These are phyloP conservation scores for Globodera rostochiensis DNA, from an alignment of 1,140 invertebrate genomes.

Conservation along the genomic window DNA sequence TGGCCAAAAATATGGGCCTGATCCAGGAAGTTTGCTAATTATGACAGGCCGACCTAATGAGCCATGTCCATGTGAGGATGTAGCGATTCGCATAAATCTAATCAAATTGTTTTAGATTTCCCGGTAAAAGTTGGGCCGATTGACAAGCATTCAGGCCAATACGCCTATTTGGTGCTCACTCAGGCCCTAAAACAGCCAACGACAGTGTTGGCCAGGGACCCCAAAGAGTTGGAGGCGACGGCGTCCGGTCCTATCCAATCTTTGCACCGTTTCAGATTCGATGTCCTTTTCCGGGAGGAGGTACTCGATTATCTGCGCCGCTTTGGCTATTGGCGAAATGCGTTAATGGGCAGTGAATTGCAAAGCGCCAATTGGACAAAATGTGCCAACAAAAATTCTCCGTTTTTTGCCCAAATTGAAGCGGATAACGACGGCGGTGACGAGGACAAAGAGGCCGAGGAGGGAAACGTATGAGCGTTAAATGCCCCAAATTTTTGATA, in stretches of 20 bases:
- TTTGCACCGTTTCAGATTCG: neutral
- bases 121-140: constrained; percentile 55
- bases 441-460: neutral
- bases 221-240: constrained; percentile 41
- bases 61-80: constrained; percentile 54
- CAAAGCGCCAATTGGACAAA: constrained; percentile 15
- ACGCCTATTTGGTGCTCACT: constrained; percentile 55
- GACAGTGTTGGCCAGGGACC: constrained; percentile 56
- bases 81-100: neutral
- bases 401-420: constrained; percentile 19
- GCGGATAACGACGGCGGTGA: neutral
- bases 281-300: constrained; percentile 37
- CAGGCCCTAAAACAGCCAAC: constrained; percentile 59
- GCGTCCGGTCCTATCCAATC: neutral
- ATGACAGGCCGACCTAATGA: constrained; percentile 55
- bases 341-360: constrained; percentile 16
- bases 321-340: constrained; percentile 45
- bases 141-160: constrained; percentile 38
- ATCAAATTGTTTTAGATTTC: constrained; percentile 48
- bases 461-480: no score
- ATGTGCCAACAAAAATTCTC: constrained; percentile 10
- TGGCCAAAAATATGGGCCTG: constrained; percentile 53
- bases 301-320: constrained; percentile 51
- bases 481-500: neutral
- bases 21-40: constrained; percentile 55